phyloP scores from a whole-genome alignment of 2,113 vertebrate genomes.

The Urocolius indicus region DNA sequence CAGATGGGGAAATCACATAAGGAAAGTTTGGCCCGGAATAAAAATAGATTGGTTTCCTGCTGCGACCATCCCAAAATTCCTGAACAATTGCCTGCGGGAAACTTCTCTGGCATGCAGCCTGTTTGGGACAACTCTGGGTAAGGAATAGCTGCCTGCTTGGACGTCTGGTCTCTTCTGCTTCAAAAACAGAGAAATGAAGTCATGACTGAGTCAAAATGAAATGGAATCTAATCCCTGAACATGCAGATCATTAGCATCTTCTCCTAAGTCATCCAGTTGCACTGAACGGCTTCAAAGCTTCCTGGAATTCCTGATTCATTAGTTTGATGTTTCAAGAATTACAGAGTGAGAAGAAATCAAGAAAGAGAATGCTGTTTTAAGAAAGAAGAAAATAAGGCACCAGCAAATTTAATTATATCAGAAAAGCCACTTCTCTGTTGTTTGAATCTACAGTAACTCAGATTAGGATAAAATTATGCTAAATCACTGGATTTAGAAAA shows the following conservation, averaged over 20 bases:
- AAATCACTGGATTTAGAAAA: neutral
- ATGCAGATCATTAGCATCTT: neutral
- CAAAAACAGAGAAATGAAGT: neutral
- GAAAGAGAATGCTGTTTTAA: neutral
- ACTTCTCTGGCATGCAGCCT: neutral
- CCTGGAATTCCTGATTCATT: neutral
- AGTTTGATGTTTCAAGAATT: neutral
- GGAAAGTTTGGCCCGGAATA: neutral
- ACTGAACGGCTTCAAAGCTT: neutral
- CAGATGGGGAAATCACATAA: neutral
- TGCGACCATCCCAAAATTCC: conserved; percentile 32
- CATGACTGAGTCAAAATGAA: neutral
- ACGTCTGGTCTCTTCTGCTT: neutral
- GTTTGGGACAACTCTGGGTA: conserved; percentile 9
- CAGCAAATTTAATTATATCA: conserved; percentile 22
- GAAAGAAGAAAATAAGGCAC: neutral
- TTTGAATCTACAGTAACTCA: conserved; percentile 5
- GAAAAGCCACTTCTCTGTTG: neutral
- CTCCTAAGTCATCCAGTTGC: neutral
- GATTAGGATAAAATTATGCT: conserved; percentile 29
- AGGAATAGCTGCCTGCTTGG: neutral
- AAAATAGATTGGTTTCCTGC: conserved; percentile 38
- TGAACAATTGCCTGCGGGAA: conserved; percentile 18
- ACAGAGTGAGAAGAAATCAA: neutral
- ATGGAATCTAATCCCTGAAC: neutral